Conservation (phyloP, 2,888 invertebrate genomes). For the Ceriagrion tenellum region DNA sequence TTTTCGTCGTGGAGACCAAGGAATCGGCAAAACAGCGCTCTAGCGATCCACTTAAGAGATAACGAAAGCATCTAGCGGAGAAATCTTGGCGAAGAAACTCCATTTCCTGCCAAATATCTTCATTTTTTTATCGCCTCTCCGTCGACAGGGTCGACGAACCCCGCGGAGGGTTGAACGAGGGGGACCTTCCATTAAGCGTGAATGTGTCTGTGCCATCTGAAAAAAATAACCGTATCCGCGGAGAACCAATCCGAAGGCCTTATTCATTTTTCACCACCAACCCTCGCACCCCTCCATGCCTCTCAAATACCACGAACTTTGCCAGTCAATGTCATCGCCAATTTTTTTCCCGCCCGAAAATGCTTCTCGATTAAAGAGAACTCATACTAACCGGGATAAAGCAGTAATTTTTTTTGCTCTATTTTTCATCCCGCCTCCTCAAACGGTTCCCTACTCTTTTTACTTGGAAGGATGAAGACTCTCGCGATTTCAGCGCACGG, state of each 20-base stretch:
- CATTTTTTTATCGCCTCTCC: neutral
- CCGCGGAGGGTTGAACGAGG: neutral
- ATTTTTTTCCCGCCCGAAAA: neutral
- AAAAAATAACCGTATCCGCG: neutral
- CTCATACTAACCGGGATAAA: neutral
- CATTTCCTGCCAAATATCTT: neutral
- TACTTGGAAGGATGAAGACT: neutral
- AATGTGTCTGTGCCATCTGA: neutral
- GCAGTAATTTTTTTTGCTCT: neutral
- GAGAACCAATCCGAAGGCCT: neutral
- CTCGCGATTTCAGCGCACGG: neutral
- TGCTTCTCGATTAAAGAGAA: slow-evolving; percentile 10
- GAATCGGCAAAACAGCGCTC: neutral
- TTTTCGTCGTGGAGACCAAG: neutral
- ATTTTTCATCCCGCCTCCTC: neutral
- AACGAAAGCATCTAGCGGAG: neutral
- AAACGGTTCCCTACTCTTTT: neutral
- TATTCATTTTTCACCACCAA: neutral
- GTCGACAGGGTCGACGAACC: slow-evolving; percentile 29
- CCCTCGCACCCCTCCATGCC: neutral
- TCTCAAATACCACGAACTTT: neutral
- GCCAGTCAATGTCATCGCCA: neutral
- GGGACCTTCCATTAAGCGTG: neutral
- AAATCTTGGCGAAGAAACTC: neutral
- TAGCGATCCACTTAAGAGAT: too few species aligned